A percentile compares a stretch with the other conserved stretches of the same genome.
phyloP scores from a whole-genome alignment of 2,113 vertebrate genomes.

The Catharus fuscescens region DNA sequence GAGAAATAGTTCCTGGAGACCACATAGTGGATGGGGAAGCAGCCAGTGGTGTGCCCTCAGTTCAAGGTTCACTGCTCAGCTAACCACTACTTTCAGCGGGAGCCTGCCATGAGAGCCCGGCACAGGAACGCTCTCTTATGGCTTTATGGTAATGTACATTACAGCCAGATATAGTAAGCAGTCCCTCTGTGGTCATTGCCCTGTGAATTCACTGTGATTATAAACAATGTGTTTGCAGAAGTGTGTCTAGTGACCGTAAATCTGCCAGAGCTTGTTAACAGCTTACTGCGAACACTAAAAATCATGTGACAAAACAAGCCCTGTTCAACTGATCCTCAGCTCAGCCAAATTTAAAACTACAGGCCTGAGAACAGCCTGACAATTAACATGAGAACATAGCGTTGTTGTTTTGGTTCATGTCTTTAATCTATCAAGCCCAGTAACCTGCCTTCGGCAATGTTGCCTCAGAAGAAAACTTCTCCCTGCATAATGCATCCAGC shows the following conservation, averaged over 20 bases:
- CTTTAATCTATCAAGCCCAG: slow-evolving; percentile 71
- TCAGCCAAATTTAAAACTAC: slow-evolving; percentile 56
- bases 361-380: slow-evolving; percentile 65
- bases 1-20: background rate
- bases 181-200: slow-evolving; percentile 19
- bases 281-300: slow-evolving; percentile 53
- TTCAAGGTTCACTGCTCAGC: background rate
- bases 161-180: slow-evolving; percentile 17
- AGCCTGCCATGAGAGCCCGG: background rate
- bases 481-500: slow-evolving; percentile 8
- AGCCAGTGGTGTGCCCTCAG: rapidly evolving
- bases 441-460: slow-evolving; percentile 65
- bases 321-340: slow-evolving; percentile 28
- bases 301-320: slow-evolving; percentile 61
- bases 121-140: background rate
- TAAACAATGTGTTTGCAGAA: slow-evolving; percentile 64
- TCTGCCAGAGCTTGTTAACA: slow-evolving; percentile 70
- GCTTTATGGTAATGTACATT: slow-evolving; percentile 1
- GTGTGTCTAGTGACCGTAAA: slow-evolving; percentile 62
- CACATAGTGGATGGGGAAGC: background rate
- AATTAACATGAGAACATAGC: slow-evolving; percentile 58
- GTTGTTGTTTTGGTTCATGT: slow-evolving; percentile 60
- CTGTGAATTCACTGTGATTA: slow-evolving; percentile 54
- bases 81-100: background rate
- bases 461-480: slow-evolving; percentile 52